phyloP scores from a whole-genome alignment of 2,888 invertebrate species.

The Cheilosia scutellata region DNA sequence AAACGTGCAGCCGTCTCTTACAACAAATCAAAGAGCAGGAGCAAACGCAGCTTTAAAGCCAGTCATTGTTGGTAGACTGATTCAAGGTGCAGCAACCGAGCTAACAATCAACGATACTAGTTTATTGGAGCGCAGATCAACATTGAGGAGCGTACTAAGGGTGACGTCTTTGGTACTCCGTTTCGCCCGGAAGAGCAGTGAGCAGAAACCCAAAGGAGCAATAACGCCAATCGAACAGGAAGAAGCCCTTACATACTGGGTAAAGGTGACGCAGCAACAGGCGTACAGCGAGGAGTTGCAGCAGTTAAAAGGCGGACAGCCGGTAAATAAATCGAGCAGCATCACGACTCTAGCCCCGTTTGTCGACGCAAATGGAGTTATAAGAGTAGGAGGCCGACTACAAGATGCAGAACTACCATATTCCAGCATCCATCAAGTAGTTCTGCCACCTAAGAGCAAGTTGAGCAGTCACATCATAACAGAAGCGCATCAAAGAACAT shows the following conservation, averaged over 20 bases:
- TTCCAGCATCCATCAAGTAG: not conserved
- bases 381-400: constrained; percentile 5
- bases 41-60: constrained; percentile 15
- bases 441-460: constrained; percentile 2
- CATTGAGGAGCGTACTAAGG: constrained; percentile 10
- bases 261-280: constrained; percentile 18
- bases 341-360: constrained; percentile 6
- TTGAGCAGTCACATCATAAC: too few relatives aligned
- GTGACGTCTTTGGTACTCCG: constrained; percentile 6
- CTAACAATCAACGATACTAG: constrained; percentile 12
- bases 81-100: not conserved
- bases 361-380: not conserved
- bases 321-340: not conserved
- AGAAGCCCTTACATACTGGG: constrained; percentile 7
- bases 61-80: not conserved
- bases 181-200: not conserved
- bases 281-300: not conserved
- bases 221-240: not conserved
- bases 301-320: not conserved
- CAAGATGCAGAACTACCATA: constrained; percentile 15
- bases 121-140: constrained; percentile 24
- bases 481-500: too few relatives aligned
- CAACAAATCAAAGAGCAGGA: constrained; percentile 24
- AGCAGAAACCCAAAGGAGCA: constrained; percentile 1
- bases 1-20: constrained; percentile 3